phyloP scores from a whole-genome alignment of 2,888 invertebrate species.

The Cancer borealis region DNA sequence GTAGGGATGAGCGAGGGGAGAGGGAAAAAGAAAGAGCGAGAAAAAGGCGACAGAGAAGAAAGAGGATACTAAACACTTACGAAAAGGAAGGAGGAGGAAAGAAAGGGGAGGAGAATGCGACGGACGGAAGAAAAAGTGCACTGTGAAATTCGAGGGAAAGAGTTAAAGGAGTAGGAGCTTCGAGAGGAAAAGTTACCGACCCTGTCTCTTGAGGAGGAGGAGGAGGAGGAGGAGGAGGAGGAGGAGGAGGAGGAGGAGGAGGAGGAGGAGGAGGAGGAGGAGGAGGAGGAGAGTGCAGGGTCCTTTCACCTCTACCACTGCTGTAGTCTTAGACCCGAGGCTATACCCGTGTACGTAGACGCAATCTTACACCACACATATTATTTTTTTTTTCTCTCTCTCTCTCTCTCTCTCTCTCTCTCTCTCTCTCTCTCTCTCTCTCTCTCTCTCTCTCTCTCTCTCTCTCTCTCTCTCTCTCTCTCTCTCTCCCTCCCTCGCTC shows the following conservation, averaged over 20 bases:
- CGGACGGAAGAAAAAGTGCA: not conserved
- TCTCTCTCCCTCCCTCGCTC: no score
- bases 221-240: not conserved
- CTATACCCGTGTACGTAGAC: no score
- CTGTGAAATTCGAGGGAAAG: not conserved
- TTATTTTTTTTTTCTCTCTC: no score
- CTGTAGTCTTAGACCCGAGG: no score
- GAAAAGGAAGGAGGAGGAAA: constrained; percentile 1
- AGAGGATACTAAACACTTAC: not conserved
- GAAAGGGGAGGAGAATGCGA: not conserved
- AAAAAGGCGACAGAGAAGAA: not conserved
- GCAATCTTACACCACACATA: no score
- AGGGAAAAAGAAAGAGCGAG: not conserved
- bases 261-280: not conserved
- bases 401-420: not conserved
- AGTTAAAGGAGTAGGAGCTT: not conserved
- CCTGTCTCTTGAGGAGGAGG: not conserved
- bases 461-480: no score
- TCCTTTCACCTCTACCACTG: not conserved
- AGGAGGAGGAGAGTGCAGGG: not conserved
- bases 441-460: constrained; percentile 13
- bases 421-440: not conserved
- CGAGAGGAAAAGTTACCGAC: not conserved
- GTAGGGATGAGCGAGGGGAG: not conserved
- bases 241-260: constrained; percentile 21